Conservation (phyloP, 2,888 invertebrate species). For the Lissonota sp. region DNA sequence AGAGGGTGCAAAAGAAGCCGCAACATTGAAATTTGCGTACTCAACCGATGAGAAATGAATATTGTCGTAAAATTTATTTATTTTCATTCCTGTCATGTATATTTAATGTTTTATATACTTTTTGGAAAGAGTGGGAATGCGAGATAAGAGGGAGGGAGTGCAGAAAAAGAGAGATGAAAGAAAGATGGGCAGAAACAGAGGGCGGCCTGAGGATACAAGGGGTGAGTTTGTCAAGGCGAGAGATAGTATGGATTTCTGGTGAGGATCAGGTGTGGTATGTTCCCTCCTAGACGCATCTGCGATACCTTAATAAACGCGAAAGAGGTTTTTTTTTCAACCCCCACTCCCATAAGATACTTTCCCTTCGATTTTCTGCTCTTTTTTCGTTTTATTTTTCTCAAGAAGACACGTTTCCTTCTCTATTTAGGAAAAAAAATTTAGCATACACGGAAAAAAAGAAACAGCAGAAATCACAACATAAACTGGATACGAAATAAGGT, state of each 20-base stretch:
- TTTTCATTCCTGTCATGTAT: neutral
- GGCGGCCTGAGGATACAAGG: neutral
- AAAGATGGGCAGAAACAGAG: neutral
- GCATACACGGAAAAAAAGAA: too few relatives aligned
- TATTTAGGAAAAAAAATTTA: neutral
- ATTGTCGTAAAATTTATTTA: neutral
- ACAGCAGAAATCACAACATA: too few relatives aligned
- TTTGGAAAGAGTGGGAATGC: too few relatives aligned
- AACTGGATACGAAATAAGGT: too few relatives aligned
- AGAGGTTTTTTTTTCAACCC: constrained; percentile 33
- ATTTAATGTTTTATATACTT: too few relatives aligned
- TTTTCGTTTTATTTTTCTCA: constrained; percentile 7
- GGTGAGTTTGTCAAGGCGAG: constrained; percentile 49
- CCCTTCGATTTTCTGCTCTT: neutral
- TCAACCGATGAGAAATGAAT: neutral
- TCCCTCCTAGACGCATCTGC: constrained; percentile 70
- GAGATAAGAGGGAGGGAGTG: too few relatives aligned
- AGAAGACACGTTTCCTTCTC: neutral
- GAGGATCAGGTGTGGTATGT: constrained; percentile 72
- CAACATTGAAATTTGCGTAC: constrained; percentile 4
- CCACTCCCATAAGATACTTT: constrained; percentile 18
- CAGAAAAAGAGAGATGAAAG: constrained; percentile 10
- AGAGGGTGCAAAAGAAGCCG: constrained; percentile 15
- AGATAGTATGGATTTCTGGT: constrained; percentile 71
- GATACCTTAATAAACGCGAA: constrained; percentile 60